Conservation (phyloP, 2,113 vertebrate species). For the Ciconia boyciana region DNA sequence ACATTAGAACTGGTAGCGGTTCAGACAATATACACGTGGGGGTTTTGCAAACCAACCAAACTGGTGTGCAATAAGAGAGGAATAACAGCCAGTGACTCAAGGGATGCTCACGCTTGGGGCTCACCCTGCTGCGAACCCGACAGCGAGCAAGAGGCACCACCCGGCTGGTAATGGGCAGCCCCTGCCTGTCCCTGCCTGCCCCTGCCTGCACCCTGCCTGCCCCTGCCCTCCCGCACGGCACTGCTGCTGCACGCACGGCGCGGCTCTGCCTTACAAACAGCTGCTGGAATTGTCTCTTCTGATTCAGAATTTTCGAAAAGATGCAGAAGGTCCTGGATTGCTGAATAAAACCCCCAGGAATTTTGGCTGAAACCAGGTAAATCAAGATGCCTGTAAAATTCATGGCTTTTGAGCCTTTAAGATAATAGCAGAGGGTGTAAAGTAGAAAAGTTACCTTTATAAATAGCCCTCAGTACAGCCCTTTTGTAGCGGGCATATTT, state of each 20-base stretch:
- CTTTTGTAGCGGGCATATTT: not conserved
- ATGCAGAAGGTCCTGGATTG: not conserved
- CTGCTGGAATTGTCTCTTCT: not conserved
- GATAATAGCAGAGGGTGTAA: constrained; percentile 34
- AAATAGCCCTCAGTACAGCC: constrained; percentile 61
- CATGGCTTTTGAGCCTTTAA: not conserved
- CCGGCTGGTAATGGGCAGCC: rapidly evolving
- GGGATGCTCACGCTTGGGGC: not conserved
- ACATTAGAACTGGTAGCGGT: not conserved
- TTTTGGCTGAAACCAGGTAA: not conserved
- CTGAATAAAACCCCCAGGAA: not conserved
- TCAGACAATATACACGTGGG: not conserved
- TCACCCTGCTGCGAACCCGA: not conserved
- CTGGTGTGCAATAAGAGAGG: not conserved
- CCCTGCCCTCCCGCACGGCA: not conserved
- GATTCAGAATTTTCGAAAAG: not conserved
- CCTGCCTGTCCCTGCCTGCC: not conserved
- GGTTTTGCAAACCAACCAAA: not conserved
- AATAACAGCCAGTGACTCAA: not conserved
- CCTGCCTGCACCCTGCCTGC: not conserved
- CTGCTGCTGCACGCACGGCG: not conserved
- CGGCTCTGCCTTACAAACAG: not conserved
- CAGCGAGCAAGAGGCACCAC: rapidly evolving
- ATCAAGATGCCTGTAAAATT: not conserved
- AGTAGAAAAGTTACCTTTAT: constrained; percentile 47